Percentiles rank a stretch among this genome's conserved stretches.
Conservation (phyloP, 2,797 vertebrate genomes). For the Tapirus indicus region DNA sequence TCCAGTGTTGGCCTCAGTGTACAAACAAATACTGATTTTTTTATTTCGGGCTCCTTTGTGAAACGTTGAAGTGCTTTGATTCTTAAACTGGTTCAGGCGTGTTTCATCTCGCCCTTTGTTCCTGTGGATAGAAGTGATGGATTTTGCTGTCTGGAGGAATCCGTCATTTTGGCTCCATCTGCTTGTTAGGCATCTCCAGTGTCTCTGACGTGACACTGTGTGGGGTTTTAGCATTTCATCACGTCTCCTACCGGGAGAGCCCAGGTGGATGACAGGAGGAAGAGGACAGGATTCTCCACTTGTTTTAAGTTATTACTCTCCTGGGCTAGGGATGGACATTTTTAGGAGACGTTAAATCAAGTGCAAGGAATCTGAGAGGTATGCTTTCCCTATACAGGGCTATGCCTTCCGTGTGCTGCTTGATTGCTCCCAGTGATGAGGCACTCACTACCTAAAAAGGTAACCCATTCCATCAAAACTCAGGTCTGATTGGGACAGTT, state of each 20-base stretch:
- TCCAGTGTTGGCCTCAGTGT: conserved; percentile 32
- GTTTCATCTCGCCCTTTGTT: background rate
- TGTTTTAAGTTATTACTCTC: background rate
- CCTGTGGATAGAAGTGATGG: background rate
- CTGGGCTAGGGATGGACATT: background rate
- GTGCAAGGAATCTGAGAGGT: background rate
- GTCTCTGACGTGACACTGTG: background rate
- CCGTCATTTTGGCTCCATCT: conserved; percentile 32
- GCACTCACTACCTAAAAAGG: background rate
- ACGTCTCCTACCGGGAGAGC: background rate
- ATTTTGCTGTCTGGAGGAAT: background rate
- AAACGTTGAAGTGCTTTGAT: conserved; percentile 23
- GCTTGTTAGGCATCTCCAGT: background rate
- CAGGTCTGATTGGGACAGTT: background rate
- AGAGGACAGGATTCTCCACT: background rate
- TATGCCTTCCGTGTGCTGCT: background rate
- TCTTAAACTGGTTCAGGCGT: background rate
- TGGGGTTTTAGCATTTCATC: background rate
- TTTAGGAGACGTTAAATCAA: background rate
- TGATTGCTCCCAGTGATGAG: background rate
- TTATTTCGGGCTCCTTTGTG: conserved; percentile 52
- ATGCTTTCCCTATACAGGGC: background rate
- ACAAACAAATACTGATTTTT: background rate
- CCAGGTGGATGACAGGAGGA: background rate
- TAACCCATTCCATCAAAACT: background rate